A percentile compares a stretch with the other conserved stretches of the same genome.
Evolutionary conservation across 2,888 invertebrate species (phyloP).

Genomic region (Andrena trimmerana): DNA sequence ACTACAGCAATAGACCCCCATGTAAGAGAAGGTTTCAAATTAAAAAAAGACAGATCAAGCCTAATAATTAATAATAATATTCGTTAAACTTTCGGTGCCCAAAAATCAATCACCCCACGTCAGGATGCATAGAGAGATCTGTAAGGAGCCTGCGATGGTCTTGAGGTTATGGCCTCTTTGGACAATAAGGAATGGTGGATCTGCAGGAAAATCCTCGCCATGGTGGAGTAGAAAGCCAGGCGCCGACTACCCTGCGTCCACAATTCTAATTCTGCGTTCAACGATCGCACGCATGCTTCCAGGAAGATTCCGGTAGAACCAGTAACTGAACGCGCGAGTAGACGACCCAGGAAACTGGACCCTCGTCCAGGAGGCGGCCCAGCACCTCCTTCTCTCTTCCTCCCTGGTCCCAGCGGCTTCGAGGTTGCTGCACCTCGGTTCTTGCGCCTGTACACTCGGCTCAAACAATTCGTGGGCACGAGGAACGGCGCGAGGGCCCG

Average conservation of each 20-base stretch:
- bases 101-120: background rate
- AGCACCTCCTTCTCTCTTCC: conserved; percentile 59
- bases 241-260: conserved; percentile 36
- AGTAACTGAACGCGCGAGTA: conserved; percentile 71
- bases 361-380: conserved; percentile 67
- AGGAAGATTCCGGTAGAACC: conserved; percentile 76
- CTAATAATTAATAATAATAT: background rate
- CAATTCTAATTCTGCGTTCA: conserved; percentile 68
- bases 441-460: conserved; percentile 69
- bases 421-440: conserved; percentile 79
- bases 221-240: conserved; percentile 19
- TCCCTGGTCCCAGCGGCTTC: conserved; percentile 60
- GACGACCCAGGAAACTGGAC: conserved; percentile 75
- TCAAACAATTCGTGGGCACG: conserved; percentile 55
- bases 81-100: background rate
- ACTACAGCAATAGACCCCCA: too few relatives aligned
- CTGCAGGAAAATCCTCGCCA: background rate
- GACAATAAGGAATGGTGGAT: too few relatives aligned
- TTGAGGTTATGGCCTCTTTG: too few relatives aligned
- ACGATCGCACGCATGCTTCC: conserved; percentile 69
- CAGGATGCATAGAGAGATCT: background rate
- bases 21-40: too few relatives aligned
- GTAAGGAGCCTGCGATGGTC: background rate
- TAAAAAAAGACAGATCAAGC: too few relatives aligned
- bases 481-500: conserved; percentile 43